These are phyloP conservation scores for Phymanthus crucifer DNA, from an alignment of 92 coral and sea anemone species.

Conservation along the genomic window DNA sequence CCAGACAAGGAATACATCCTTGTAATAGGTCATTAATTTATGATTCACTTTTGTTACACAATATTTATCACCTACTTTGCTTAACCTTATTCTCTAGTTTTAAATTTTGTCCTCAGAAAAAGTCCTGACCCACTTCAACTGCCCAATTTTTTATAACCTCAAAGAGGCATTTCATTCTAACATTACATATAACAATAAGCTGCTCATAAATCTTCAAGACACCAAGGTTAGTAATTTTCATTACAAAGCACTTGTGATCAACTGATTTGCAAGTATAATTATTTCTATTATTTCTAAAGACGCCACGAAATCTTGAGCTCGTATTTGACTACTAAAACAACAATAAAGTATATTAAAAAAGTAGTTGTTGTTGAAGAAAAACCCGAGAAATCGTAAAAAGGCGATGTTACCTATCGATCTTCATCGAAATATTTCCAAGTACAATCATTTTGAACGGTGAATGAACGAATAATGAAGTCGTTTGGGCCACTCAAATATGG, in stretches of 20 bases:
- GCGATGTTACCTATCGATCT: not conserved
- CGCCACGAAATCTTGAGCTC: slow-evolving; percentile 21
- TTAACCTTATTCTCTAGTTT: no score
- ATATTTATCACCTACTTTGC: no score
- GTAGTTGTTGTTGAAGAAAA: not conserved
- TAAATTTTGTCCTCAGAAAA: no score
- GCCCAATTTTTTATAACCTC: no score
- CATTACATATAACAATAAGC: not conserved
- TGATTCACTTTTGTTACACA: no score
- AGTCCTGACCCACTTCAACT: no score
- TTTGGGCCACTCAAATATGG: slow-evolving; percentile 76
- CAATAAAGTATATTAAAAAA: not conserved
- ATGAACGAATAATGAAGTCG: slow-evolving; percentile 37
- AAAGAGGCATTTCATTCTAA: no score
- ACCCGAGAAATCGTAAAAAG: not conserved
- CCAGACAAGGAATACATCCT: no score
- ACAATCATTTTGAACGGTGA: not conserved
- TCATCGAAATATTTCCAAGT: not conserved
- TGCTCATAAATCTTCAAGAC: not conserved
- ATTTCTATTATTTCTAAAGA: slow-evolving; percentile 11
- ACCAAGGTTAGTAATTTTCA: not conserved
- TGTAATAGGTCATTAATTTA: no score
- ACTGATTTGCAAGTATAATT: slow-evolving; percentile 40
- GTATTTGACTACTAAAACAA: slow-evolving; percentile 22
- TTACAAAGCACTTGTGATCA: not conserved